Percentiles rank a stretch among this genome's conserved stretches.
Evolutionary conservation across 2,888 invertebrate genomes (phyloP).

Genomic region (Eristalis arbustorum): DNA sequence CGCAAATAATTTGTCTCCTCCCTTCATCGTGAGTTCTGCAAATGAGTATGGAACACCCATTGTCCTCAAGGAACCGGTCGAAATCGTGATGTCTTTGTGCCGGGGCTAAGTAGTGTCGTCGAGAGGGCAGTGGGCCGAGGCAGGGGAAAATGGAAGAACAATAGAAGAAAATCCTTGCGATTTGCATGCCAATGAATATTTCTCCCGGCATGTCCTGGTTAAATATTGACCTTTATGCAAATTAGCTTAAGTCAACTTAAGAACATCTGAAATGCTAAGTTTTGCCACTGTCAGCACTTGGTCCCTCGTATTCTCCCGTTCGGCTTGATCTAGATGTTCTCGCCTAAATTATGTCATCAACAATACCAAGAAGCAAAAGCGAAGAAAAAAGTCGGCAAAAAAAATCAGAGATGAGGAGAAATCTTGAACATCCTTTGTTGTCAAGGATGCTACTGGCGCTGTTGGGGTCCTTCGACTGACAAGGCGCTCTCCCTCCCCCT

Average conservation of each 20-base stretch:
- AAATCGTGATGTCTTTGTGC: constrained; percentile 51
- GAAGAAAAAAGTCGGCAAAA: background rate
- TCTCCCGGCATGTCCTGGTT: constrained; percentile 72
- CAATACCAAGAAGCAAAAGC: constrained; percentile 24
- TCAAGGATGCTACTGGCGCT: constrained; percentile 30
- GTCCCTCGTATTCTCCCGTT: background rate
- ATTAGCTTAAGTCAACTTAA: constrained; percentile 82
- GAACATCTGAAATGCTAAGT: constrained; percentile 64
- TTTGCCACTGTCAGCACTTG: constrained; percentile 14
- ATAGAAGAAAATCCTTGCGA: constrained; percentile 75
- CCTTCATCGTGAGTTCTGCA: constrained; percentile 21
- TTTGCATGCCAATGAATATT: constrained; percentile 79
- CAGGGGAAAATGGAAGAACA: constrained; percentile 35
- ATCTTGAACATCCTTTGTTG: constrained; percentile 23
- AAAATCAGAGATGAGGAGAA: background rate
- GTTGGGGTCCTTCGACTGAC: background rate
- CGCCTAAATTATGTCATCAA: constrained; percentile 61
- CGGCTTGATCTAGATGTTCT: constrained; percentile 6
- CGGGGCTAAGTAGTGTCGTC: background rate
- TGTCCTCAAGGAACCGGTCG: constrained; percentile 56
- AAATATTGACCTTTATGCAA: constrained; percentile 75
- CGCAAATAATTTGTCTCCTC: constrained; percentile 47
- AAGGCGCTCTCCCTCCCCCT: background rate
- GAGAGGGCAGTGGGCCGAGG: background rate
- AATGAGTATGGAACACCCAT: constrained; percentile 44